Evolutionary conservation across 2,888 invertebrate genomes (phyloP).

Genomic region (Trissoscelio sp.): DNA sequence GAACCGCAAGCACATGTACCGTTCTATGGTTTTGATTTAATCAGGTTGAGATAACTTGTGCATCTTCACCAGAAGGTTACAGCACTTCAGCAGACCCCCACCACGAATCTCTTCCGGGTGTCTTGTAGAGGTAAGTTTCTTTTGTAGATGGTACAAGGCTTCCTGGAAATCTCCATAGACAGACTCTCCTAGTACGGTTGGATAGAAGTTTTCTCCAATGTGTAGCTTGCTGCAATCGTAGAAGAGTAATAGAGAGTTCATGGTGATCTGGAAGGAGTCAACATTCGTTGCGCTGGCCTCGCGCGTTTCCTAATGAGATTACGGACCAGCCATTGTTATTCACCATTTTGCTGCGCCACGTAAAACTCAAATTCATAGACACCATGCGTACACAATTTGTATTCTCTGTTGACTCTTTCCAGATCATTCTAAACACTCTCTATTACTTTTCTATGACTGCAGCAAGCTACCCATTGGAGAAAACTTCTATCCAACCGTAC

Average conservation of each 20-base stretch:
- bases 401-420: conserved; percentile 99
- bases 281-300: conserved; percentile 97
- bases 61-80: conserved; percentile 97
- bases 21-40: conserved; percentile 96
- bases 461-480: conserved; percentile 95
- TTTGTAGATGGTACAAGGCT: conserved; percentile 96
- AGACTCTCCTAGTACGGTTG: conserved; percentile 98
- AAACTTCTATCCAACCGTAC: conserved; percentile 97
- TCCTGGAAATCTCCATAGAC: conserved; percentile 98
- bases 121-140: conserved; percentile 98
- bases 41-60: conserved; percentile 96
- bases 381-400: conserved; percentile 99
- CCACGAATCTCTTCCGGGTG: conserved; percentile 99
- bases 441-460: conserved; percentile 97
- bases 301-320: conserved; percentile 98
- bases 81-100: conserved; percentile 99
- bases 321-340: conserved; percentile 97
- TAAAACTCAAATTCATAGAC: conserved; percentile 99
- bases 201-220: conserved; percentile 97
- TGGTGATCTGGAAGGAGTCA: conserved; percentile 99
- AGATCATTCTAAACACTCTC: conserved; percentile 98
- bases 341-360: conserved; percentile 99
- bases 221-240: conserved; percentile 96
- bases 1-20: conserved; percentile 99
- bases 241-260: conserved; percentile 97